These are phyloP conservation scores for Taphrorychus bicolor DNA, from an alignment of 2,888 invertebrate genomes.

Conservation along the genomic window DNA sequence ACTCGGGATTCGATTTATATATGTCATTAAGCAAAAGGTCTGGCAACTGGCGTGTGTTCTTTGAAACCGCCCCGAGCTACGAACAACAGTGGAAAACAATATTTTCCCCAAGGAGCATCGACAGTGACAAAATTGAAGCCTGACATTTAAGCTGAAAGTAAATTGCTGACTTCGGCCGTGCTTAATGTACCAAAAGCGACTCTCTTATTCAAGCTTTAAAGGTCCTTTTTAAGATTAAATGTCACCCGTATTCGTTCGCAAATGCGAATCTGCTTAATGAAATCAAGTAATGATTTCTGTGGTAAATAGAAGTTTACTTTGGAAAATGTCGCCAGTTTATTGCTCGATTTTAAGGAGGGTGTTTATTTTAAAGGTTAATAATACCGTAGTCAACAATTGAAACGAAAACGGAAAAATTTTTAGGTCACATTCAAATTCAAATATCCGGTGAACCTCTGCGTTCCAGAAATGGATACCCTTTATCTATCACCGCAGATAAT, in stretches of 20 bases:
- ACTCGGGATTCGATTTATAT: constrained; percentile 3
- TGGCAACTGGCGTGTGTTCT: constrained; percentile 11
- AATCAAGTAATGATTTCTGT: constrained; percentile 6
- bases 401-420: too few species aligned
- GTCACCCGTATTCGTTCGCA: constrained; percentile 22
- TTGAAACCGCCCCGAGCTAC: constrained; percentile 11
- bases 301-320: constrained; percentile 10
- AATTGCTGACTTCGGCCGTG: constrained; percentile 35
- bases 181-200: constrained; percentile 35
- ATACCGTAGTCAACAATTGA: too few species aligned
- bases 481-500: too few species aligned
- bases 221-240: constrained; percentile 38
- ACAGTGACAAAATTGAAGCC: constrained; percentile 35
- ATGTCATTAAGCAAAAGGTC: constrained; percentile 12
- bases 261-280: constrained; percentile 12
- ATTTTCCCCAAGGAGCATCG: constrained; percentile 27
- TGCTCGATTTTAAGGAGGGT: too few species aligned
- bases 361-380: too few species aligned
- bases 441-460: too few species aligned
- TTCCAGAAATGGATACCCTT: too few species aligned
- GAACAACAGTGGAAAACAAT: constrained; percentile 30
- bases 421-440: too few species aligned
- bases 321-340: background rate
- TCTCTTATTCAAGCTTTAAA: constrained; percentile 38
- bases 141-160: constrained; percentile 35